A percentile compares a stretch with the other conserved stretches of the same genome.
Conservation (phyloP, 2,797 vertebrate genomes). For the Tympanoctomys barrerae region DNA sequence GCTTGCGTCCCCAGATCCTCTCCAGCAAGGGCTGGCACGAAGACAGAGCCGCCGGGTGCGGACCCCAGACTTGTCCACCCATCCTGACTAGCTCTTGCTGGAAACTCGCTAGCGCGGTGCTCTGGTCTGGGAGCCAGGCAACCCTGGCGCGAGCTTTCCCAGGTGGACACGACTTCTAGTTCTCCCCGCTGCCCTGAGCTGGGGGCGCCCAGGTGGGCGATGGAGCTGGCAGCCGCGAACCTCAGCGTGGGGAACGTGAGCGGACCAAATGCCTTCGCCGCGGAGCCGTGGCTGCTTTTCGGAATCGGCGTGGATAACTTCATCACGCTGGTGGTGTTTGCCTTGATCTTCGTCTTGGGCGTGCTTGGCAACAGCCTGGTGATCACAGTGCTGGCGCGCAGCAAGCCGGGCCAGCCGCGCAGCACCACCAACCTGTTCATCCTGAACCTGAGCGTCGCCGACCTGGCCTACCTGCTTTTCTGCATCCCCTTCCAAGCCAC, state of each 20-base stretch:
- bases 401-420: constrained; percentile 93
- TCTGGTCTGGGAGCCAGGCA: accelerated
- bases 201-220: neutral
- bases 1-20: neutral
- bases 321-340: constrained; percentile 94
- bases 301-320: constrained; percentile 95
- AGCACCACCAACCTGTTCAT: constrained; percentile 98
- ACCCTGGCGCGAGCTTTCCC: neutral
- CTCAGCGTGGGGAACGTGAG: constrained; percentile 73
- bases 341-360: constrained; percentile 95
- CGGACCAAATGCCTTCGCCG: constrained; percentile 53
- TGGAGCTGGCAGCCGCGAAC: constrained; percentile 82
- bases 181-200: no score
- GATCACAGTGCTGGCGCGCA: constrained; percentile 96
- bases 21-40: neutral
- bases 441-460: constrained; percentile 97
- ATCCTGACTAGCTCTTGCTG: neutral
- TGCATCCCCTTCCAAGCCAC: constrained; percentile 98
- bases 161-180: accelerated
- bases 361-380: constrained; percentile 98
- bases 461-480: constrained; percentile 97
- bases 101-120: neutral
- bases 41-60: neutral
- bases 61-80: accelerated
- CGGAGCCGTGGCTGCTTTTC: constrained; percentile 84